These are phyloP conservation scores for Catharus bicknelli DNA, from an alignment of 2,113 vertebrate genomes.

Conservation along the genomic window DNA sequence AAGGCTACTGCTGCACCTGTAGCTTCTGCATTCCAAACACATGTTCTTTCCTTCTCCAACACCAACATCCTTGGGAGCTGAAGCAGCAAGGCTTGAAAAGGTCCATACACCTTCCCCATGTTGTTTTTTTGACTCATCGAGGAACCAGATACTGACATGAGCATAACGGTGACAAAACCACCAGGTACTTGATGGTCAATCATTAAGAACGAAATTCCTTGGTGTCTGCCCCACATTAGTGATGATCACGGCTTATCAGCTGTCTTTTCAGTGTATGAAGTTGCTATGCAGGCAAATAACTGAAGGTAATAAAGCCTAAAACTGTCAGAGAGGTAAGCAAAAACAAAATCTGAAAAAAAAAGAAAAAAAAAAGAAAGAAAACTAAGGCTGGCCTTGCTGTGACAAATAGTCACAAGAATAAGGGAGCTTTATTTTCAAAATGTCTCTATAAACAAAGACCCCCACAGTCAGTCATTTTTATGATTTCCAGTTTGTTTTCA, in stretches of 20 bases:
- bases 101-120: not conserved
- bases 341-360: not conserved
- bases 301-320: not conserved
- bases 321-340: not conserved
- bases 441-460: not conserved
- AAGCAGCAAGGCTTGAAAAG: not conserved
- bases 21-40: not conserved
- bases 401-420: constrained; percentile 5
- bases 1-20: not conserved
- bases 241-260: not conserved
- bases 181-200: fast-evolving
- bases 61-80: not conserved
- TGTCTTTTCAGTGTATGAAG: not conserved
- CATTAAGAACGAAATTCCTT: not conserved
- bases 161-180: not conserved
- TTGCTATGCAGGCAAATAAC: not conserved
- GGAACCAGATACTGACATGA: not conserved
- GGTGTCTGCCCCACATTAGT: not conserved
- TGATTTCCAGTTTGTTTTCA: not conserved
- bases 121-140: not conserved
- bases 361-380: not conserved
- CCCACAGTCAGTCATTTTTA: not conserved
- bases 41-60: not conserved
- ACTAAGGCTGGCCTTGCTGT: not conserved
- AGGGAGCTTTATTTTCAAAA: not conserved